Evolutionary conservation across 2,888 invertebrate species (phyloP).

Genomic region (Dynastes maya): DNA sequence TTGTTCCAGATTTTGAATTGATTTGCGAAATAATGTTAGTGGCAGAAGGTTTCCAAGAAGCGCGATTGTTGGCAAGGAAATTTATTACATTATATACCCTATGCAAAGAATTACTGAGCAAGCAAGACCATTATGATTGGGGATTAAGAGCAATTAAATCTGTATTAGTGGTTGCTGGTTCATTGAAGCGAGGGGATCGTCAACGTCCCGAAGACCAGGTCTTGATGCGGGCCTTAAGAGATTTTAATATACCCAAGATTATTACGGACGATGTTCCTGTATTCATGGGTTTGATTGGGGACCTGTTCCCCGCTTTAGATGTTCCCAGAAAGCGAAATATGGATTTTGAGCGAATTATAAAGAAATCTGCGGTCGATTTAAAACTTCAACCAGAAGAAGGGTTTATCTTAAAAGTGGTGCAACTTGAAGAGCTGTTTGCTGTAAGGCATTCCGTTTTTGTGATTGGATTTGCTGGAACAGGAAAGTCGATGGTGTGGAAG

Average conservation of each 20-base stretch:
- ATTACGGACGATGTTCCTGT: constrained; percentile 93
- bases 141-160: constrained; percentile 96
- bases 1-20: constrained; percentile 95
- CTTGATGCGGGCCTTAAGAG: constrained; percentile 92
- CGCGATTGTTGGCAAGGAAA: constrained; percentile 90
- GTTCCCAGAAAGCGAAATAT: constrained; percentile 90
- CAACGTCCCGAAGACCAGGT: constrained; percentile 92
- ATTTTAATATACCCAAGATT: constrained; percentile 96
- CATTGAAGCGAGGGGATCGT: constrained; percentile 86
- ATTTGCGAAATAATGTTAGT: constrained; percentile 98
- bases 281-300: constrained; percentile 95
- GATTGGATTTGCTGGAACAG: constrained; percentile 89
- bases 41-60: constrained; percentile 95
- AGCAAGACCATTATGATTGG: constrained; percentile 98
- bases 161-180: constrained; percentile 94
- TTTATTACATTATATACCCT: constrained; percentile 94
- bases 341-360: constrained; percentile 87
- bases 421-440: constrained; percentile 92
- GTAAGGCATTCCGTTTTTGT: constrained; percentile 90
- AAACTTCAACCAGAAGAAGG: constrained; percentile 93
- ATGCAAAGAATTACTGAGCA: constrained; percentile 91
- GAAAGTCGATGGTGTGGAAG: constrained; percentile 95
- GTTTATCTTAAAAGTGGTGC: constrained; percentile 90
- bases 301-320: constrained; percentile 92
- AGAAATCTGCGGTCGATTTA: constrained; percentile 85